Evolutionary conservation across 2,113 vertebrate species (phyloP).

Genomic region (Chaetorhynchus papuensis): DNA sequence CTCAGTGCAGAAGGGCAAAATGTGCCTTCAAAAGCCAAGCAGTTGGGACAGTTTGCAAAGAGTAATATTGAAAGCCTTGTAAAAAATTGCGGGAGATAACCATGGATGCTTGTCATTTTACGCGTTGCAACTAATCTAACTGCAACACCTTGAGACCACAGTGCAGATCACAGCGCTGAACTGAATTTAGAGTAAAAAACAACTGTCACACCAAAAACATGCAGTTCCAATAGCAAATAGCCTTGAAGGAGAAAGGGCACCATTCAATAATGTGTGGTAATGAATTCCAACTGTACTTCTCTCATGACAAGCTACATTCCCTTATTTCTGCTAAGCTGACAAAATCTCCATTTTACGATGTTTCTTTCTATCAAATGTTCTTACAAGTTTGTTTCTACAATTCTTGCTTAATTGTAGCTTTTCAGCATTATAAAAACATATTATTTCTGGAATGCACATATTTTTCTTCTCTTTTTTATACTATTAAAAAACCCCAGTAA

Average conservation of each 20-base stretch:
- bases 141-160: not conserved
- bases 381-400: not conserved
- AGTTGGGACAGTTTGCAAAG: not conserved
- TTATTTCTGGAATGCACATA: not conserved
- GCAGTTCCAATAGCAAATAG: not conserved
- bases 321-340: not conserved
- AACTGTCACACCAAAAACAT: not conserved
- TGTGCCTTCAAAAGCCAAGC: not conserved
- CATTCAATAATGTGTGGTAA: not conserved
- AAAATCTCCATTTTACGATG: not conserved
- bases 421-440: not conserved
- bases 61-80: not conserved
- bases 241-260: not conserved
- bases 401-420: not conserved
- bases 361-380: not conserved
- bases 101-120: not conserved
- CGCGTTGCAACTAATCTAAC: not conserved
- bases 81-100: not conserved
- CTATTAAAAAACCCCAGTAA: not conserved
- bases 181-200: not conserved
- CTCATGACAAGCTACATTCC: not conserved
- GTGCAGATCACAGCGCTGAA: not conserved
- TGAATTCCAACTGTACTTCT: not conserved
- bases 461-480: not conserved
- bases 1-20: not conserved